Base-by-base conservation (phyloP, 2,797 vertebrate genomes). In the Parauchenoglanis punctatus region DNA sequence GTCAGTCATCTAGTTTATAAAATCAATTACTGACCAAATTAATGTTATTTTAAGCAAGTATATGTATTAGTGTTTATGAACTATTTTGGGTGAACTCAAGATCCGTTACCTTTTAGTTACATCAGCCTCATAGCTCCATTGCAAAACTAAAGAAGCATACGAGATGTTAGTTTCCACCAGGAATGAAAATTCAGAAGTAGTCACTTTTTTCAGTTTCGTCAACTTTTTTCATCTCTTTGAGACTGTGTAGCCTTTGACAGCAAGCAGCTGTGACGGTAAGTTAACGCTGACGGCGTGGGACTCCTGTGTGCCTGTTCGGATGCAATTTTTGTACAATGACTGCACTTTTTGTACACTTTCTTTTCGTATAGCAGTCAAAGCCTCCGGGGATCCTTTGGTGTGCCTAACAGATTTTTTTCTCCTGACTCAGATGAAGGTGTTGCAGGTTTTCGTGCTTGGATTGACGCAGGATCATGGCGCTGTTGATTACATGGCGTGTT, bases 241-340 rank as follows among this genome's bases (percentile, higher is more conserved):
- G 76, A 78, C 28, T 78, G 13, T 25, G 11, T 59, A 25, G 77
- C 77, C 31, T 81, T 59, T 81, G 56, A 81, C 56, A 40, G 35
- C 18, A 61, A 61, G 78, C 78, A 81, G 56, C 54, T 59, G 76
- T 80, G 76, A 35, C 28, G 1, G 17, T 40, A 80, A 56, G 28
- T 35, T 80, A 80, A 58, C 28, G n/a, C 54, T 35, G 76, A 80
- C 17, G 28, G 52, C 40, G 12, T 76, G 46, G 46, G 76, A 80
- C 17, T 80, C 35, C 54, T 56, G 76, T 7, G 18, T 78, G 49
- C 52, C 76, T 31, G 31, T 40, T 40, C 49, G 5, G 35, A 59
- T 59, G 40, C 31, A 13, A 25, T 80, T 25, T 80, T 40, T 80
- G 77, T 44, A 40, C 31, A 59, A 40, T 25, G 56, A 77, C 28